A percentile compares a stretch with the other conserved stretches of the same genome.
These are phyloP conservation scores for Muscicapa adusta DNA, from an alignment of 2,113 vertebrate species.

Conservation along the genomic window DNA sequence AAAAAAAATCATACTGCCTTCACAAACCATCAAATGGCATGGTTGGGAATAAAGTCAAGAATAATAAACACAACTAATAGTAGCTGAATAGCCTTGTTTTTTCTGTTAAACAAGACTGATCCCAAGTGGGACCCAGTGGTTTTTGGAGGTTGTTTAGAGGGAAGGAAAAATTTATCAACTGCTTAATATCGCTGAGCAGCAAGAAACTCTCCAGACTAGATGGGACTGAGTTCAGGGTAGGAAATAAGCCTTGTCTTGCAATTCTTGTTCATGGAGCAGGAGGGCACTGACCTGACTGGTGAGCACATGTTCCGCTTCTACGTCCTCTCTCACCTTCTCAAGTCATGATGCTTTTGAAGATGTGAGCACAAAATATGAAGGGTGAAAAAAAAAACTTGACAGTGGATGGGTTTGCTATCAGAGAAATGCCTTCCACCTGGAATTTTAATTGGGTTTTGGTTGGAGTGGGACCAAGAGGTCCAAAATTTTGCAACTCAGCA, in stretches of 20 bases:
- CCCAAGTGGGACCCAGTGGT: not conserved
- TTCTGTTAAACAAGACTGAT: not conserved
- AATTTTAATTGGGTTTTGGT: not conserved
- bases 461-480: not conserved
- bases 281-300: not conserved
- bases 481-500: not conserved
- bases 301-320: not conserved
- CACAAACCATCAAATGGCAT: slow-evolving; percentile 4
- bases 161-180: not conserved
- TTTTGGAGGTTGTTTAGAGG: not conserved
- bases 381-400: not conserved
- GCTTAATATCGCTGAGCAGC: not conserved
- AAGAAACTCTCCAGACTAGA: not conserved
- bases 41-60: not conserved
- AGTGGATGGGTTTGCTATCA: not conserved
- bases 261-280: not conserved
- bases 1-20: not conserved
- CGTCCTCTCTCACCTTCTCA: not conserved
- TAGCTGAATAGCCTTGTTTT: not conserved
- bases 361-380: not conserved
- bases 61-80: not conserved
- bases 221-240: not conserved
- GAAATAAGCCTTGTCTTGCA: not conserved
- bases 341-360: not conserved
- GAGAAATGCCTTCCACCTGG: not conserved